Percentiles rank a stretch among this genome's conserved stretches.
Conservation (phyloP, 2,888 invertebrate genomes). For the Acrocera orbiculus region DNA sequence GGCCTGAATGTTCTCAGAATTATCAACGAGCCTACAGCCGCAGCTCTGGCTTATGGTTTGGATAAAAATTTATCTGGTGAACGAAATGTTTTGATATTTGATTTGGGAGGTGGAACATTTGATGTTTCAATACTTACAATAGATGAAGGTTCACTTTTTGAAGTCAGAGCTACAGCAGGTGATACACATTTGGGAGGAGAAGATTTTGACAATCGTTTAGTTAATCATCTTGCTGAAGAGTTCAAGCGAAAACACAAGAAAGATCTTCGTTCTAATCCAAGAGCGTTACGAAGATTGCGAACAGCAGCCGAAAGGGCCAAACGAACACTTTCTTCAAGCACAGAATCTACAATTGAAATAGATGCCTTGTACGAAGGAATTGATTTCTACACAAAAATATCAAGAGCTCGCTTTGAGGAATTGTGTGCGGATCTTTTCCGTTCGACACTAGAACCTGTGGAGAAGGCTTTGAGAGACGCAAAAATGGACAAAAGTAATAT, state of each 20-base stretch:
- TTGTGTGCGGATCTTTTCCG: constrained; percentile 54
- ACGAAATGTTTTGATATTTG: constrained; percentile 45
- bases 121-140: constrained; percentile 58
- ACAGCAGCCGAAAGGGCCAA: constrained; percentile 65
- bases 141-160: constrained; percentile 46
- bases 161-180: constrained; percentile 53
- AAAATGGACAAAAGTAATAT: constrained; percentile 59
- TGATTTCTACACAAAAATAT: constrained; percentile 53
- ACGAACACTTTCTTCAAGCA: constrained; percentile 56
- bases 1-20: constrained; percentile 66
- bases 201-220: constrained; percentile 79
- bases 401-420: constrained; percentile 60
- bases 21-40: constrained; percentile 67
- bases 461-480: constrained; percentile 59
- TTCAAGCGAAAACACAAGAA: constrained; percentile 65
- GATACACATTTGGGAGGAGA: constrained; percentile 78
- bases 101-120: constrained; percentile 41
- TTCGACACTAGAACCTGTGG: constrained; percentile 56
- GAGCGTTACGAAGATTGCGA: constrained; percentile 49
- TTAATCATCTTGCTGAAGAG: constrained; percentile 70
- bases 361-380: constrained; percentile 57
- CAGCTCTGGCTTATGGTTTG: constrained; percentile 52
- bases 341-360: constrained; percentile 57
- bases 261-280: constrained; percentile 45
- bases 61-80: constrained; percentile 48